phyloP scores from a whole-genome alignment of 2,888 invertebrate genomes.

The Shargacucullia verbasci region DNA sequence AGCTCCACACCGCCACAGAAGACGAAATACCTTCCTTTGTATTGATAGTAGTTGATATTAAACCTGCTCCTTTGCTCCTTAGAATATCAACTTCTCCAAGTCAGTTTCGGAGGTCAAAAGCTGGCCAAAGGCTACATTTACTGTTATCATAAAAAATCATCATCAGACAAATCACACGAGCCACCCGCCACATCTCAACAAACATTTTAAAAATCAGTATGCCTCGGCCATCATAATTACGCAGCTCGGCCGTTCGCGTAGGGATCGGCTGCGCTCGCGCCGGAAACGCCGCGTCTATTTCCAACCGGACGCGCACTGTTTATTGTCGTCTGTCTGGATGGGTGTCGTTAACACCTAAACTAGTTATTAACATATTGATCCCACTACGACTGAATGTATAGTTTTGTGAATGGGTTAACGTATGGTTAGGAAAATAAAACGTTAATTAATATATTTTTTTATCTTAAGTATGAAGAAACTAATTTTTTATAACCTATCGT shows the following conservation, averaged over 20 bases:
- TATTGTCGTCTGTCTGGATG: constrained; percentile 80
- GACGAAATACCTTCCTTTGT: too few relatives aligned
- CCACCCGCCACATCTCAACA: constrained; percentile 3
- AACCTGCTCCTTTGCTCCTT: too few relatives aligned
- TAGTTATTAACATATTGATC: constrained; percentile 77
- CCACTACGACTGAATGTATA: constrained; percentile 46
- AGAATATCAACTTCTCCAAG: too few relatives aligned
- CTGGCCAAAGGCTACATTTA: too few relatives aligned
- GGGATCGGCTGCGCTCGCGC: constrained; percentile 62
- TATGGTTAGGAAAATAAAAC: constrained; percentile 35
- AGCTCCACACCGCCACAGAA: too few relatives aligned
- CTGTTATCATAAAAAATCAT: too few relatives aligned
- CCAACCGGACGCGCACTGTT: constrained; percentile 85
- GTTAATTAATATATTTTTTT: background rate
- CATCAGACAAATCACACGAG: background rate
- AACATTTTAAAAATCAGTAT: constrained; percentile 42
- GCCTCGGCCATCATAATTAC: constrained; percentile 40
- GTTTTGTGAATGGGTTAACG: constrained; percentile 32
- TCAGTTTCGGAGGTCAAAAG: too few relatives aligned
- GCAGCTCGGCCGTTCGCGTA: constrained; percentile 41
- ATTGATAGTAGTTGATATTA: too few relatives aligned
- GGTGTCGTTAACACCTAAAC: constrained; percentile 82
- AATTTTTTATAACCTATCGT: too few relatives aligned
- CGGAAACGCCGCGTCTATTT: constrained; percentile 85
- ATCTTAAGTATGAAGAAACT: too few relatives aligned